Percentiles rank a stretch among this genome's conserved stretches.
These are phyloP conservation scores for Hesperia comma DNA, from an alignment of 2,888 invertebrate species.

Conservation along the genomic window DNA sequence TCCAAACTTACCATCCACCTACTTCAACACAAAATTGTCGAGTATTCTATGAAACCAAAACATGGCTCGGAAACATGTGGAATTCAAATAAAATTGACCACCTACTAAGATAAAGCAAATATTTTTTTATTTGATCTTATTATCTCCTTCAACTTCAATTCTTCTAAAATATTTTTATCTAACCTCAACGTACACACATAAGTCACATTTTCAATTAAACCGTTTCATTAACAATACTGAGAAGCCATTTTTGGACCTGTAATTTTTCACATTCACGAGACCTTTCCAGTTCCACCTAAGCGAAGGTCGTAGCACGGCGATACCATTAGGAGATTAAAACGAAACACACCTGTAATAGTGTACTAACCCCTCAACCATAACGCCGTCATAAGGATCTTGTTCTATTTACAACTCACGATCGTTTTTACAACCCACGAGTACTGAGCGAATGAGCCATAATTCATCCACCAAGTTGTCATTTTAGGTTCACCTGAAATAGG, in stretches of 20 bases:
- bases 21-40: conserved; percentile 2
- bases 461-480: not conserved
- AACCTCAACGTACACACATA: too few relatives aligned
- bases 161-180: too few relatives aligned
- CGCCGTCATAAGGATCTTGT: conserved; percentile 6
- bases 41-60: not conserved
- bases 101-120: too few relatives aligned
- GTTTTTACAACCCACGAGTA: not conserved
- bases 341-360: conserved; percentile 66
- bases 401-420: not conserved
- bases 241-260: too few relatives aligned
- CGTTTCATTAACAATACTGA: too few relatives aligned
- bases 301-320: conserved; percentile 50
- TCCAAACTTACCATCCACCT: too few relatives aligned
- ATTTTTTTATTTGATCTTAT: too few relatives aligned
- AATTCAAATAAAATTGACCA: not conserved
- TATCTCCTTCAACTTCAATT: too few relatives aligned
- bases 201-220: too few relatives aligned
- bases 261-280: not conserved
- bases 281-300: conserved; percentile 27
- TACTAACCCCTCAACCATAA: conserved; percentile 41
- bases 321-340: conserved; percentile 76
- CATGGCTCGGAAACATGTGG: not conserved
- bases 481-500: too few relatives aligned
- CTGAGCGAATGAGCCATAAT: conserved; percentile 2